Evolutionary conservation across 2,797 vertebrate species (phyloP).

Genomic region (Bradypus variegatus): DNA sequence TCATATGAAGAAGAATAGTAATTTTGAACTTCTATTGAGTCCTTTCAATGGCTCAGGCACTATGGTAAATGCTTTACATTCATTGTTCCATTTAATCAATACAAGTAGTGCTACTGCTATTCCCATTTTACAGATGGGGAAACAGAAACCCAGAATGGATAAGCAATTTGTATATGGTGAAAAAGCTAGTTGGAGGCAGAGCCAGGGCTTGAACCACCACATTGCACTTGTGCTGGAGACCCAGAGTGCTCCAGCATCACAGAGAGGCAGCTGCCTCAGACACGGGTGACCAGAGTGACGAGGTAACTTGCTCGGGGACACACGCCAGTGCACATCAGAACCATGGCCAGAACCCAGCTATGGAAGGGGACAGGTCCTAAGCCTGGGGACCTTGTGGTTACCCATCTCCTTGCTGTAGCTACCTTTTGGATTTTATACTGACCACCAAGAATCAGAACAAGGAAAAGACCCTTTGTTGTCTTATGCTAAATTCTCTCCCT

Average conservation of each 20-base stretch:
- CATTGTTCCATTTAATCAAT: neutral
- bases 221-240: neutral
- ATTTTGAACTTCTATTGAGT: neutral
- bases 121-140: neutral
- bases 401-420: neutral
- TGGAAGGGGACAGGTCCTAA: neutral
- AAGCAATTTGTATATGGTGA: too few relatives aligned
- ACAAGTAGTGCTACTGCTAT: neutral
- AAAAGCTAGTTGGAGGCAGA: neutral
- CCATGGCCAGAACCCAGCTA: neutral
- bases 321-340: neutral
- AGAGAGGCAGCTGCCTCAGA: neutral
- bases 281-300: neutral
- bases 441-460: neutral
- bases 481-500: neutral
- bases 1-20: neutral
- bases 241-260: neutral
- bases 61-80: neutral
- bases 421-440: neutral
- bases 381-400: neutral
- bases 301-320: neutral
- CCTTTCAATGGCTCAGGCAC: neutral
- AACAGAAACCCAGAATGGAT: neutral
- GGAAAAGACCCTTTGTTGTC: neutral
- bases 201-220: neutral